These are phyloP conservation scores for Thaumatotibia leucotreta DNA, from an alignment of 1,140 invertebrate species.

Conservation along the genomic window DNA sequence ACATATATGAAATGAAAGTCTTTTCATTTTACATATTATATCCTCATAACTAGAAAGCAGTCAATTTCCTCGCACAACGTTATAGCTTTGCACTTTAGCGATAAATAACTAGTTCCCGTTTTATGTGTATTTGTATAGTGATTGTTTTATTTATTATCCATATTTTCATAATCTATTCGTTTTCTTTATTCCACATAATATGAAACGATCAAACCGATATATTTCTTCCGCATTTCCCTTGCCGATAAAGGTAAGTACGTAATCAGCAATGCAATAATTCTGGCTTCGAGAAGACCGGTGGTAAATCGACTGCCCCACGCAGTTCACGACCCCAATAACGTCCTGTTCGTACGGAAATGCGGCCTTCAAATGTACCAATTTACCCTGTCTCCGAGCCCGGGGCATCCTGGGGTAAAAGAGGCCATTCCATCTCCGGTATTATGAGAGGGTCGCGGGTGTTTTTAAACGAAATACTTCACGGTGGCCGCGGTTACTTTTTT, in stretches of 20 bases:
- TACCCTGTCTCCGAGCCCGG: constrained; percentile 32
- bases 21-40: too few relatives aligned
- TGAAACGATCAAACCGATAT: not conserved
- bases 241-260: not conserved
- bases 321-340: constrained; percentile 42
- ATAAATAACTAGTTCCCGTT: too few relatives aligned
- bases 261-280: constrained; percentile 10
- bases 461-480: constrained; percentile 37
- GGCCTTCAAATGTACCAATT: constrained; percentile 41
- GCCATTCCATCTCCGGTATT: constrained; percentile 39
- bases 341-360: constrained; percentile 38
- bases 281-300: constrained; percentile 14
- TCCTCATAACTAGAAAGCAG: too few relatives aligned
- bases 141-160: too few relatives aligned
- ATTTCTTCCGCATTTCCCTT: not conserved
- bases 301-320: constrained; percentile 33
- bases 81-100: too few relatives aligned
- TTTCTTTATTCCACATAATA: not conserved
- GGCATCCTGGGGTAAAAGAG: constrained; percentile 34
- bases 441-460: constrained; percentile 37
- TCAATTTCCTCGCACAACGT: too few relatives aligned
- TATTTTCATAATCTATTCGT: too few relatives aligned
- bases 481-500: constrained; percentile 7
- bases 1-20: too few relatives aligned
- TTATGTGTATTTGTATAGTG: too few relatives aligned